phyloP scores from a whole-genome alignment of 2,797 vertebrate genomes.

The Hyperoplus lanceolatus region DNA sequence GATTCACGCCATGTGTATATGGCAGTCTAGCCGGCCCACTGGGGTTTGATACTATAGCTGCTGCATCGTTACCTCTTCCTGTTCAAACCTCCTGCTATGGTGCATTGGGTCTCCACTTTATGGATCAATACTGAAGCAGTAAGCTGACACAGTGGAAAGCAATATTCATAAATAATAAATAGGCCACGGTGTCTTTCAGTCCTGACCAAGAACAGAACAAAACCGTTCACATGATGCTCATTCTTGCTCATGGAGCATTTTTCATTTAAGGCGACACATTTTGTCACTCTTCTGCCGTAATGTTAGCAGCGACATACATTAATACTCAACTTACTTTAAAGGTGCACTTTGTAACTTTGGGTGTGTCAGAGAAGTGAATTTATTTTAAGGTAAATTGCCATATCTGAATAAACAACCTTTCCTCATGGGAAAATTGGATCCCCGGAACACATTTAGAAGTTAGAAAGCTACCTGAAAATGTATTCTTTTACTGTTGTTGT shows the following conservation, averaged over 20 bases:
- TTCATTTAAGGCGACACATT: constrained; percentile 3
- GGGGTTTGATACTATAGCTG: constrained; percentile 31
- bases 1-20: neutral
- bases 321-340: too few species aligned
- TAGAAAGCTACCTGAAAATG: too few species aligned
- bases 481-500: too few species aligned
- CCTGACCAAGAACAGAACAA: constrained; percentile 49
- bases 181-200: constrained; percentile 51
- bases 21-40: neutral
- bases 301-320: neutral
- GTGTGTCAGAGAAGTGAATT: neutral
- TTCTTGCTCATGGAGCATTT: neutral
- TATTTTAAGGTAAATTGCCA: too few species aligned
- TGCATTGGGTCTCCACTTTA: constrained; percentile 65
- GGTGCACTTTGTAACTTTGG: neutral
- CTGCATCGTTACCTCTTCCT: constrained; percentile 41
- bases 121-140: constrained; percentile 82
- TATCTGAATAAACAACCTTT: too few species aligned
- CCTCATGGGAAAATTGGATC: too few species aligned
- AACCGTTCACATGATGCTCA: constrained; percentile 19
- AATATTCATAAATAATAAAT: constrained; percentile 89
- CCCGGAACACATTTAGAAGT: too few species aligned
- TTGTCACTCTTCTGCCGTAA: neutral
- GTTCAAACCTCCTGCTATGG: constrained; percentile 57
- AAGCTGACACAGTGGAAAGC: constrained; percentile 86